These are phyloP conservation scores for Neopipo cinnamomea DNA, from an alignment of 2,113 vertebrate genomes.

Conservation along the genomic window DNA sequence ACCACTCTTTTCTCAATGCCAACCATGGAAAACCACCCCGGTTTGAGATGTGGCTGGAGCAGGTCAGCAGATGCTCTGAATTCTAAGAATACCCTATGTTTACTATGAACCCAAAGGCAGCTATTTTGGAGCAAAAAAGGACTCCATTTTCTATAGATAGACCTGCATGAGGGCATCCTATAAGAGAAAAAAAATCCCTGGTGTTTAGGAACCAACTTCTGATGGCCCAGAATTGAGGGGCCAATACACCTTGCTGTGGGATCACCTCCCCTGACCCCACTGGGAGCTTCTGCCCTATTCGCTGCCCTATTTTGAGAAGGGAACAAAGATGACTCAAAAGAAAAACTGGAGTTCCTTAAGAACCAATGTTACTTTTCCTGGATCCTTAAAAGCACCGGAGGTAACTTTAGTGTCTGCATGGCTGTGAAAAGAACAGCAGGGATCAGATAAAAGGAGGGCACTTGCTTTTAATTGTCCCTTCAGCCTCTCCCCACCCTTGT, in stretches of 20 bases:
- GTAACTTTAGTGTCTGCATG: not conserved
- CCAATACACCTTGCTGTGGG: not conserved
- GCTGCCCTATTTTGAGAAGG: not conserved
- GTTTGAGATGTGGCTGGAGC: not conserved
- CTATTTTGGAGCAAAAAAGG: not conserved
- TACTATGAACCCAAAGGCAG: not conserved
- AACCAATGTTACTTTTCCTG: not conserved
- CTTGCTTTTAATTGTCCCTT: slow-evolving; percentile 18
- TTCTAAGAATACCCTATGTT: not conserved
- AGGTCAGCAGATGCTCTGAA: not conserved
- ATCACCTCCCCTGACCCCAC: not conserved
- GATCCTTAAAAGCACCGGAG: not conserved
- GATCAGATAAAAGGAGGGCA: slow-evolving; percentile 8
- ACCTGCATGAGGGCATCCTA: not conserved
- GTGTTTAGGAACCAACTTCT: not conserved
- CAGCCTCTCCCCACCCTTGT: not conserved
- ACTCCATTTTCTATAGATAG: not conserved
- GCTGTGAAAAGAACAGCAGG: slow-evolving; percentile 1
- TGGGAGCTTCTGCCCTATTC: not conserved
- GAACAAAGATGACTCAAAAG: not conserved
- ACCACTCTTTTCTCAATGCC: not conserved
- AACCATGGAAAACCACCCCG: not conserved
- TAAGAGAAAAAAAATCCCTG: not conserved
- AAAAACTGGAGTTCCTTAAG: slow-evolving; percentile 1
- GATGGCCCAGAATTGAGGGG: not conserved